phyloP scores from a whole-genome alignment of 2,888 invertebrate species.

The Drosophila hawaiiensis region DNA sequence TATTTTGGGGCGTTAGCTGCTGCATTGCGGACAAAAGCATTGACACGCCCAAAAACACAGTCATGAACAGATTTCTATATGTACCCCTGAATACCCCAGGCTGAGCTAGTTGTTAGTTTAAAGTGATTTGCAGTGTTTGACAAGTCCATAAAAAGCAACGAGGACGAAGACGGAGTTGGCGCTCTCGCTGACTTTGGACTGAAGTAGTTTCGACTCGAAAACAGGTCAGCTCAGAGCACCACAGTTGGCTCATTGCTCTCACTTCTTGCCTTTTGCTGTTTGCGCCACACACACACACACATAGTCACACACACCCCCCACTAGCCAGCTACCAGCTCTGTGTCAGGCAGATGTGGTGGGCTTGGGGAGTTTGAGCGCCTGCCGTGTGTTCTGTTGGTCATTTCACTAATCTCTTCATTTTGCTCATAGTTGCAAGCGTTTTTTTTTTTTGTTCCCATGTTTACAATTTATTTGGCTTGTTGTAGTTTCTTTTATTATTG shows the following conservation, averaged over 20 bases:
- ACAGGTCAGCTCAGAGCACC: slow-evolving; percentile 38
- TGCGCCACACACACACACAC: slow-evolving; percentile 1
- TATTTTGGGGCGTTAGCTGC: slow-evolving; percentile 60
- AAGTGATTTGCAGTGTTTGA: slow-evolving; percentile 81
- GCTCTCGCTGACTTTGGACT: slow-evolving; percentile 34
- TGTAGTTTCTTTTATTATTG: slow-evolving; percentile 32
- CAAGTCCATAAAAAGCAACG: slow-evolving; percentile 78
- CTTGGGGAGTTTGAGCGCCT: slow-evolving; percentile 43
- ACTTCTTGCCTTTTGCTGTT: slow-evolving; percentile 26
- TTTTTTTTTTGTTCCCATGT: slow-evolving; percentile 51
- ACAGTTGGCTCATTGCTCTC: slow-evolving; percentile 47
- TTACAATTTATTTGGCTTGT: slow-evolving; percentile 74
- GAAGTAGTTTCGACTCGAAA: slow-evolving; percentile 6
- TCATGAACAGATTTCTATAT: slow-evolving; percentile 5
- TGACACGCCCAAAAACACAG: slow-evolving; percentile 58
- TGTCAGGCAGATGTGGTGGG: neutral
- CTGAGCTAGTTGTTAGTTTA: slow-evolving; percentile 73
- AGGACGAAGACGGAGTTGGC: slow-evolving; percentile 46
- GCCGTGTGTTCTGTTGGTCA: slow-evolving; percentile 63
- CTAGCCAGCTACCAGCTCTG: neutral
- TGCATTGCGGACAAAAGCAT: slow-evolving; percentile 68
- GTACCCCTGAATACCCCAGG: slow-evolving; percentile 9
- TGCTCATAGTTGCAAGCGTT: slow-evolving; percentile 49
- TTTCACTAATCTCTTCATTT: slow-evolving; percentile 82
- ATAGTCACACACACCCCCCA: slow-evolving; percentile 1